Percentiles rank a stretch among this genome's conserved stretches.
phyloP scores from a whole-genome alignment of 2,888 invertebrate species.

The Dromius quadrimaculatus region DNA sequence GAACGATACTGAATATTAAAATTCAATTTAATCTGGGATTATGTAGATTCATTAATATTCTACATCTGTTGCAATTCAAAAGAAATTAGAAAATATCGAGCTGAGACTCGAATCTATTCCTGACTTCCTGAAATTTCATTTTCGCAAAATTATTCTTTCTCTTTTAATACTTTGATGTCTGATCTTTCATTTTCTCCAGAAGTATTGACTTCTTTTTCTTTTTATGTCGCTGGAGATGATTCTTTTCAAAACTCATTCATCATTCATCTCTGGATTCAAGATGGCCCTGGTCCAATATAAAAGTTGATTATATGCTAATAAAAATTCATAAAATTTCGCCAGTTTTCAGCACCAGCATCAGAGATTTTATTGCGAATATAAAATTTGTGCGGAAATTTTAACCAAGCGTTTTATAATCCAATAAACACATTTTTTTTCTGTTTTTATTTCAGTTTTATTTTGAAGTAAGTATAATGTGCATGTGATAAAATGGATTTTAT shows the following conservation, averaged over 20 bases:
- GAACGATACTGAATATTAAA: too few relatives aligned
- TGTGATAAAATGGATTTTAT: slow-evolving; percentile 26
- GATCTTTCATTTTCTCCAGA: too few relatives aligned
- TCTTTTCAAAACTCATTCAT: not conserved
- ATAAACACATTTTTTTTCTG: slow-evolving; percentile 46
- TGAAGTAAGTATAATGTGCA: slow-evolving; percentile 38
- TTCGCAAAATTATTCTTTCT: too few relatives aligned
- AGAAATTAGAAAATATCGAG: too few relatives aligned
- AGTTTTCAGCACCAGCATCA: slow-evolving; percentile 7
- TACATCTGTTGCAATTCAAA: too few relatives aligned
- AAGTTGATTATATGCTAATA: slow-evolving; percentile 39
- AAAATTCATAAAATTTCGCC: slow-evolving; percentile 39
- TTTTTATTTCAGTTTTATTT: slow-evolving; percentile 44
- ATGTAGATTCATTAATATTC: too few relatives aligned
- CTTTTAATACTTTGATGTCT: too few relatives aligned
- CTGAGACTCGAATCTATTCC: too few relatives aligned
- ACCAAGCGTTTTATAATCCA: slow-evolving; percentile 48
- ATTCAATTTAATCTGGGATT: too few relatives aligned
- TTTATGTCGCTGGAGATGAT: slow-evolving; percentile 17
- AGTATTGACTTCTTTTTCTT: not conserved
- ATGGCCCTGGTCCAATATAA: slow-evolving; percentile 16
- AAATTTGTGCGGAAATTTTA: slow-evolving; percentile 36
- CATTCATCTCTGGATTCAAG: slow-evolving; percentile 4
- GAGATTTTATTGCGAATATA: slow-evolving; percentile 39
- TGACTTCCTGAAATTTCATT: too few relatives aligned